Evolutionary conservation across 1,140 invertebrate species (phyloP).

Genomic region (Trypoxylus dichotomus): DNA sequence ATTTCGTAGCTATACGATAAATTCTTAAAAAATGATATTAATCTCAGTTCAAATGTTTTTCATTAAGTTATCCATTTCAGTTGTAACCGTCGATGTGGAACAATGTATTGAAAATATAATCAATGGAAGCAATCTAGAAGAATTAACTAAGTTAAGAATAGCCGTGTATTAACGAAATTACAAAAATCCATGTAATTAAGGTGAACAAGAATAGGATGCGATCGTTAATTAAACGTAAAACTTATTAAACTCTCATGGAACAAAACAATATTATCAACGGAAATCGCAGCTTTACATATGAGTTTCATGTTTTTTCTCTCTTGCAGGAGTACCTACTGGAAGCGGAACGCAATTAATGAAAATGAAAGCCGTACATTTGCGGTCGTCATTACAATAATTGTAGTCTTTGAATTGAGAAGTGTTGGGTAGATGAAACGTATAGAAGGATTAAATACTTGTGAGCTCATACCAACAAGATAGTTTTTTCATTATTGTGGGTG

Average conservation of each 20-base stretch:
- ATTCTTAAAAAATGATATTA: too few species aligned
- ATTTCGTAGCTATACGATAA: too few species aligned
- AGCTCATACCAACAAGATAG: neutral
- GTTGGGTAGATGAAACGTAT: neutral
- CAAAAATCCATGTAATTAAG: constrained; percentile 17
- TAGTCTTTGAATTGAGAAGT: neutral
- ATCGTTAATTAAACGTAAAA: constrained; percentile 28
- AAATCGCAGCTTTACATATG: constrained; percentile 27
- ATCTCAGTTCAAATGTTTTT: too few species aligned
- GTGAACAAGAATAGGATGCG: constrained; percentile 19
- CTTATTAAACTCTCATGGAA: constrained; percentile 25
- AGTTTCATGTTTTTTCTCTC: neutral
- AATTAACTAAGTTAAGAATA: neutral
- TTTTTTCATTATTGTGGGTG: neutral
- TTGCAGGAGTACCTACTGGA: neutral
- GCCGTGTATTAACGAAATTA: neutral
- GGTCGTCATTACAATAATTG: constrained; percentile 19
- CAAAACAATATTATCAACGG: constrained; percentile 30
- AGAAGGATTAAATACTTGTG: neutral
- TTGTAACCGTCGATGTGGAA: neutral
- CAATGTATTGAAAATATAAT: neutral
- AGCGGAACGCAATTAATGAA: constrained; percentile 13
- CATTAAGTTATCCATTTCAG: too few species aligned
- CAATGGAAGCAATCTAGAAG: neutral
- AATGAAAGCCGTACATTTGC: neutral